phyloP scores from a whole-genome alignment of 2,797 vertebrate species.

The Crocidura indochinensis region DNA sequence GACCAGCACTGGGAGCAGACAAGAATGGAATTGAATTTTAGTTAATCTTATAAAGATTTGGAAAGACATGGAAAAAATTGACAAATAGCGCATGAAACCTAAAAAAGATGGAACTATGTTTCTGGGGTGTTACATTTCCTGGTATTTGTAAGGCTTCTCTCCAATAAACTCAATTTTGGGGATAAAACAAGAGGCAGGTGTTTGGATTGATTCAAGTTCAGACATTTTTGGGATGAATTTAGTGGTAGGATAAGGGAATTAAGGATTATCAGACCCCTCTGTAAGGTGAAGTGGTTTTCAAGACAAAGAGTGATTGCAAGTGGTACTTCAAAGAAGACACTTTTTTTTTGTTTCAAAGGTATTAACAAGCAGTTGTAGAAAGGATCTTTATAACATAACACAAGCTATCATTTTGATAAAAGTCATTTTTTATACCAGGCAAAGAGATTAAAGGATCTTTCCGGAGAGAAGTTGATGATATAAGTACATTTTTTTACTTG shows the following conservation, averaged over 20 bases:
- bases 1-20: background rate
- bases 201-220: background rate
- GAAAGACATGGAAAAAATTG: background rate
- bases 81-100: background rate
- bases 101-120: background rate
- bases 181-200: background rate
- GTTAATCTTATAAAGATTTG: background rate
- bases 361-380: conserved; percentile 27
- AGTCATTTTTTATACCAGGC: conserved; percentile 6
- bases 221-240: conserved; percentile 49
- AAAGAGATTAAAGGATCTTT: background rate
- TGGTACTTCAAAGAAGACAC: background rate
- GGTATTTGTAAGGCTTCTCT: background rate
- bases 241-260: background rate
- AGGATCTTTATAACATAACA: conserved; percentile 29
- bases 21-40: conserved; percentile 48
- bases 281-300: background rate
- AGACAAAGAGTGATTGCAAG: background rate
- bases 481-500: conserved; percentile 7
- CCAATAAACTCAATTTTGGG: background rate
- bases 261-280: background rate
- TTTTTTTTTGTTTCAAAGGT: background rate
- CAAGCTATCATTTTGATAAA: conserved; percentile 44
- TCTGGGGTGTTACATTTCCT: background rate
- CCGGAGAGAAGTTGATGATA: background rate